Evolutionary conservation across 1,140 invertebrate species (phyloP), one percentile per base, ranked within the genome.

Genomic region (Tetramorium simillimum): DNA sequence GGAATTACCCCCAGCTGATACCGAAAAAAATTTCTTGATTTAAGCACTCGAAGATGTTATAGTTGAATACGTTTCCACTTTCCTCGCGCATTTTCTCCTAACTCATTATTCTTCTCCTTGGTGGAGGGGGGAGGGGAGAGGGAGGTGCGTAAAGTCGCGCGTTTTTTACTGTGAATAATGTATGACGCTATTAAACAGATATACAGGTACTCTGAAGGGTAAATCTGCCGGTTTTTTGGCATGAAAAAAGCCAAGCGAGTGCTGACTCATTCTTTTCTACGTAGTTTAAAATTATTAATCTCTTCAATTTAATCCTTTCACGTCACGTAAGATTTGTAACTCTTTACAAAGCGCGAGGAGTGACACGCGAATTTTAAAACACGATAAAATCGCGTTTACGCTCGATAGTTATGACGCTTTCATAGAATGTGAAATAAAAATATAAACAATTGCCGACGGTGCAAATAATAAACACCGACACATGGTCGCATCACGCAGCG

Each of bases 101-200:
- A 33, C 40, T 62, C 37, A n/a, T 73, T 73, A 56, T 82, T 58
- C n/a, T 4, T 56, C 58, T 72, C 10, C 37, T 18, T 28, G 24
- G n/a, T n/a, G n/a, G n/a, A n/a, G 7, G 14, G 40, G 28, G 28
- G 2, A 33, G 2, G n/a, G 33, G 2, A 33, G 2, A 16, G 33
- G 60, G 60, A 75, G 37, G 67, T 84, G 80, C 53, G 80, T 75
- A 75, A 60, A 46, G 40, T 75, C 53, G 80, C 53, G 40, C n/a
- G 24, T 37, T 56, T 60, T 65, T 84, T 53, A 72, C 69, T 14
- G 40, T 73, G 80, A 84, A 40, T 84, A 84, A 84, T 62, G 43
- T 84, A 75, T 28, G 40, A 62, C n/a, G 69, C 80, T 37, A 84
- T 84, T 84, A 84, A 84, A 73, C 46, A 49, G 80, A 84, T 84